A percentile compares a stretch with the other conserved stretches of the same genome.
Conservation (phyloP, 2,113 vertebrate genomes). For the Microcebus jonahi region DNA sequence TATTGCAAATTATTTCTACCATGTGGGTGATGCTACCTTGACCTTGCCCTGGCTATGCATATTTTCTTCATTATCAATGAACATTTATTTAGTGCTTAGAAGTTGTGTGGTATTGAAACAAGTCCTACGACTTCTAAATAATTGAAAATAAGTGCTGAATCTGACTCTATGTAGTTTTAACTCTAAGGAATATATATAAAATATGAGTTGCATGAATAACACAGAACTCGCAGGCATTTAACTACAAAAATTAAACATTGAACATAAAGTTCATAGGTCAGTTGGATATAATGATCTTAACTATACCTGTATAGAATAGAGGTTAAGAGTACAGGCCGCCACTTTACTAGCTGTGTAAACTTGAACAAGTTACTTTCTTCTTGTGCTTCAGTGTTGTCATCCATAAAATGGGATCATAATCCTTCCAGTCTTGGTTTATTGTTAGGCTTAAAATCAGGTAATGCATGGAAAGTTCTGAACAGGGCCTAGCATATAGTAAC, state of each 20-base stretch:
- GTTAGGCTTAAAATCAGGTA: conserved; percentile 2
- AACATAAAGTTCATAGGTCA: background rate
- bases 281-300: background rate
- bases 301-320: background rate
- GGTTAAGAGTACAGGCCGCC: background rate
- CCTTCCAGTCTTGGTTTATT: background rate
- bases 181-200: conserved; percentile 12
- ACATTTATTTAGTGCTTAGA: conserved; percentile 51
- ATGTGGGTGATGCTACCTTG: conserved; percentile 56
- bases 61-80: conserved; percentile 60
- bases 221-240: background rate
- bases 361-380: background rate
- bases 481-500: background rate
- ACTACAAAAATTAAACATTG: background rate
- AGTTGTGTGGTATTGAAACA: conserved; percentile 12
- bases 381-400: background rate
- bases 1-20: conserved; percentile 65
- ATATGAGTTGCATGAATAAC: background rate
- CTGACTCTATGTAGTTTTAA: background rate
- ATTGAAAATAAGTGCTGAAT: conserved; percentile 6
- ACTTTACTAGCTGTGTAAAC: background rate
- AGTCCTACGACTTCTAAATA: conserved; percentile 37
- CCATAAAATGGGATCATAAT: background rate
- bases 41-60: conserved; percentile 27
- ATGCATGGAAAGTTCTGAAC: background rate